These are phyloP conservation scores for Cotesia glomerata DNA, from an alignment of 1,140 invertebrate genomes.

Conservation along the genomic window DNA sequence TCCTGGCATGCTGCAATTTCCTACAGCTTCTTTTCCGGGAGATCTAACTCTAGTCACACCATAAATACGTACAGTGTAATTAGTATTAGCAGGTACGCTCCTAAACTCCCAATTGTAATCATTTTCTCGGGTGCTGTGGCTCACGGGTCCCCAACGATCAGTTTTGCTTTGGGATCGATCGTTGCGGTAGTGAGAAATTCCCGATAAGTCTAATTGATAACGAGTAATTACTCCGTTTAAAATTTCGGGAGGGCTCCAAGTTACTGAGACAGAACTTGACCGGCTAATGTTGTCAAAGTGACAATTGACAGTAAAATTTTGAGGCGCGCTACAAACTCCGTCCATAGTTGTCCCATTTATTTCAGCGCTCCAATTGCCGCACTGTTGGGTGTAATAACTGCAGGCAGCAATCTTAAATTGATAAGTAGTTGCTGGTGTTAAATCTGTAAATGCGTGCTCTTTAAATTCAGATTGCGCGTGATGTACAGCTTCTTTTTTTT, in stretches of 20 bases:
- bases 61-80: slow-evolving; percentile 71
- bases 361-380: slow-evolving; percentile 75
- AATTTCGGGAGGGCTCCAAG: slow-evolving; percentile 73
- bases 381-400: slow-evolving; percentile 76
- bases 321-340: slow-evolving; percentile 70
- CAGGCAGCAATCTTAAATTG: slow-evolving; percentile 79
- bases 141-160: slow-evolving; percentile 68
- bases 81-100: slow-evolving; percentile 77
- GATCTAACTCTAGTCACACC: slow-evolving; percentile 76
- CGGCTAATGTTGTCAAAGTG: slow-evolving; percentile 70
- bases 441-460: slow-evolving; percentile 77
- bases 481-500: slow-evolving; percentile 69
- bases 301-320: slow-evolving; percentile 71
- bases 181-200: slow-evolving; percentile 67
- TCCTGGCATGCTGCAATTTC: slow-evolving; percentile 72
- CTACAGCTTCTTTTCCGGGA: slow-evolving; percentile 68
- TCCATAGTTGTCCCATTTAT: slow-evolving; percentile 82
- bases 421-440: slow-evolving; percentile 79
- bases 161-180: slow-evolving; percentile 64
- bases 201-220: slow-evolving; percentile 71
- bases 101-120: slow-evolving; percentile 66
- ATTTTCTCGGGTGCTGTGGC: slow-evolving; percentile 66
- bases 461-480: slow-evolving; percentile 67
- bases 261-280: slow-evolving; percentile 70
- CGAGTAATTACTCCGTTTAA: slow-evolving; percentile 79